Percentiles rank a stretch among this genome's conserved stretches.
phyloP scores from a whole-genome alignment of 2,113 vertebrate genomes.

The Oriolus oriolus region DNA sequence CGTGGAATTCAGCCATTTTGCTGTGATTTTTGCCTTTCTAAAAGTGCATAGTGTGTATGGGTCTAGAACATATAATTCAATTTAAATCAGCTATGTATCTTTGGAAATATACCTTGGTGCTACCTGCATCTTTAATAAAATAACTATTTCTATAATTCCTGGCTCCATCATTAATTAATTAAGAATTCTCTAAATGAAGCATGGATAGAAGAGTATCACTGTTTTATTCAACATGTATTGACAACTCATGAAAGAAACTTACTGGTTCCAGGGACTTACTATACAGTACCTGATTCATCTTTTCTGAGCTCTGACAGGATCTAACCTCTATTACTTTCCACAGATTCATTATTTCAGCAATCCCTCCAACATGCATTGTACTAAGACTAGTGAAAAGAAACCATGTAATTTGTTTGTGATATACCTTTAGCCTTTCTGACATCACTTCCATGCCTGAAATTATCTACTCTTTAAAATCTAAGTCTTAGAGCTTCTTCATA shows the following conservation, averaged over 20 bases:
- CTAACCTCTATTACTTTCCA: not conserved
- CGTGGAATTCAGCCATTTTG: not conserved
- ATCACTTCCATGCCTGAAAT: not conserved
- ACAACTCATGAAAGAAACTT: not conserved
- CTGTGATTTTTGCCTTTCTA: not conserved
- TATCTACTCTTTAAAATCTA: not conserved
- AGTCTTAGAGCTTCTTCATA: not conserved
- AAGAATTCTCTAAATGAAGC: not conserved
- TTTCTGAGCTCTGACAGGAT: not conserved
- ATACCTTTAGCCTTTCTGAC: not conserved
- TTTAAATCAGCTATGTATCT: not conserved
- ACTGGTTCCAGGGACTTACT: not conserved
- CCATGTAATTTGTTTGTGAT: not conserved
- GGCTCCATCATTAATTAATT: not conserved
- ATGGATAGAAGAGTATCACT: not conserved
- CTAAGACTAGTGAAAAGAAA: not conserved
- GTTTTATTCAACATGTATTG: not conserved
- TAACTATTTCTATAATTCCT: not conserved
- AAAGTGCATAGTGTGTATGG: not conserved
- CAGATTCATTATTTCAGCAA: not conserved
- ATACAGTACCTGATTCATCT: not conserved
- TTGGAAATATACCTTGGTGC: not conserved
- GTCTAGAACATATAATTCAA: not conserved
- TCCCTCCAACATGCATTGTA: not conserved
- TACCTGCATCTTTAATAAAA: not conserved